Evolutionary conservation across 2,113 vertebrate genomes (phyloP).

Genomic region (Oxygymnocypris stewartii): DNA sequence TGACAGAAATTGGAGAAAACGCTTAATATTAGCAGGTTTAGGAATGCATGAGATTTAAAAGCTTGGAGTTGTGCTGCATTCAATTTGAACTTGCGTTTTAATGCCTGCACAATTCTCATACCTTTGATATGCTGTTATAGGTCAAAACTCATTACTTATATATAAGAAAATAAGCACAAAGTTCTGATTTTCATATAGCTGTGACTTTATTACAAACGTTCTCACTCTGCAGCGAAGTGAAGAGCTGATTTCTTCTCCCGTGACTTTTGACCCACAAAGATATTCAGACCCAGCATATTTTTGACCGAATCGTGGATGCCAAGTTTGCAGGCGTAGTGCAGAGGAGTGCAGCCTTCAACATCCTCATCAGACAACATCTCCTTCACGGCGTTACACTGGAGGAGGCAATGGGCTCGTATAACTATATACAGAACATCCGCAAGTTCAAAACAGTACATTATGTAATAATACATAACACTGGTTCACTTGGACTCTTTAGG

Average conservation of each 20-base stretch:
- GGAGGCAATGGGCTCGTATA: constrained; percentile 30
- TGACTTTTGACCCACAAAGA: constrained; percentile 86
- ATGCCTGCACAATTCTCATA: background rate
- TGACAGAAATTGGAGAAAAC: constrained; percentile 56
- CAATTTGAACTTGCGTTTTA: background rate
- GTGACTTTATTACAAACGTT: background rate
- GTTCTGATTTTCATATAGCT: background rate
- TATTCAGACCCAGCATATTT: constrained; percentile 88
- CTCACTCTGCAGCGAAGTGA: constrained; percentile 97
- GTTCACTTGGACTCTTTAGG: background rate
- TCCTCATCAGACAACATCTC: constrained; percentile 87
- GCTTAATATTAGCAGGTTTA: background rate
- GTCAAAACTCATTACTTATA: background rate
- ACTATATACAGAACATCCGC: constrained; percentile 15
- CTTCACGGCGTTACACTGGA: constrained; percentile 83
- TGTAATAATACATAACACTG: constrained; percentile 1
- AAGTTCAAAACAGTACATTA: constrained; percentile 12
- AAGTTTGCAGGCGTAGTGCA: constrained; percentile 94
- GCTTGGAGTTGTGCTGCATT: background rate
- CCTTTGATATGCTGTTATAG: background rate
- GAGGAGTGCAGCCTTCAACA: constrained; percentile 91
- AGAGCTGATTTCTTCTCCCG: constrained; percentile 94
- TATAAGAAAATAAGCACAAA: constrained; percentile 1
- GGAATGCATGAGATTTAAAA: background rate
- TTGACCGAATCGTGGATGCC: constrained; percentile 89